phyloP scores from a whole-genome alignment of 23 tunicate genomes.

The Styela plicata region DNA sequence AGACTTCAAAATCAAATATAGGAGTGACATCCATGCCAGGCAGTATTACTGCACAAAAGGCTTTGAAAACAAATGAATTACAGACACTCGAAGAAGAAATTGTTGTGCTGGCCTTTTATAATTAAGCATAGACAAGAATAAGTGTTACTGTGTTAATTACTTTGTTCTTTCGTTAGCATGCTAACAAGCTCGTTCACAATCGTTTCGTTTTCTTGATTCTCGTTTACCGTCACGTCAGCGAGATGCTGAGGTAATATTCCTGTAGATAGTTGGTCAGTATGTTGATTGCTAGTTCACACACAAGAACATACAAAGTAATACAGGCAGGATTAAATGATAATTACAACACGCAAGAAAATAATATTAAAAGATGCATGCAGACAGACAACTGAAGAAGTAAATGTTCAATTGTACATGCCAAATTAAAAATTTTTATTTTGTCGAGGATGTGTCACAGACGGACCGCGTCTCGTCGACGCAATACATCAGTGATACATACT shows the following conservation, averaged over 20 bases:
- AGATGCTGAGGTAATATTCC: conserved; percentile 21
- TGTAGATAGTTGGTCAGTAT: conserved; percentile 1
- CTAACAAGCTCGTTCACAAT: conserved; percentile 11
- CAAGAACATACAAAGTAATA: neutral
- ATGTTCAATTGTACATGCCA: no score
- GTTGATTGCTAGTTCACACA: neutral
- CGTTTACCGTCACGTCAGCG: conserved; percentile 11
- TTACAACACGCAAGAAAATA: neutral
- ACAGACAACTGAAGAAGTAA: no score
- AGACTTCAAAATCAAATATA: no score
- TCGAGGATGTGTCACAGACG: no score
- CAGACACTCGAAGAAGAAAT: neutral
- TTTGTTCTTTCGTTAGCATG: conserved; percentile 31
- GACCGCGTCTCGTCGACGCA: no score
- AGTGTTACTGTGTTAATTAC: conserved; percentile 7
- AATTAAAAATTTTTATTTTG: no score
- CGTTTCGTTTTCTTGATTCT: neutral
- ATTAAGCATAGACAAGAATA: neutral
- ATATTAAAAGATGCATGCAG: no score
- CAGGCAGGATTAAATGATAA: neutral
- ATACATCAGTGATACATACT: no score
- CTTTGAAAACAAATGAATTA: neutral
- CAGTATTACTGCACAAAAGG: neutral
- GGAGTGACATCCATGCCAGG: no score
- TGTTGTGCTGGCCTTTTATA: neutral